Conservation (phyloP, 2,888 invertebrate species). For the Orchesella flavescens region DNA sequence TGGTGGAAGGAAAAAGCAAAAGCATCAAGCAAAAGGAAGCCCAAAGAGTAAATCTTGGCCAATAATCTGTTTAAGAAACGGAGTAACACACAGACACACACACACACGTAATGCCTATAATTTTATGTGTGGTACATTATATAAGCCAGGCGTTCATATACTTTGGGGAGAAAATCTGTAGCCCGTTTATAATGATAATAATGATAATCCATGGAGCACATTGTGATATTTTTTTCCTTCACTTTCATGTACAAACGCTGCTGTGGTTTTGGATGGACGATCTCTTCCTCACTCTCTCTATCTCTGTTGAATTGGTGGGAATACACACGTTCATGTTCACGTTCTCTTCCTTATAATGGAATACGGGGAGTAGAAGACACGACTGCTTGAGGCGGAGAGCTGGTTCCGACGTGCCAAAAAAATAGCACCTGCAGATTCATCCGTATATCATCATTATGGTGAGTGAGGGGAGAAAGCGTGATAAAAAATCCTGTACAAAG, state of each 20-base stretch:
- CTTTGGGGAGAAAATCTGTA: not conserved
- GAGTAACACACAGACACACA: not conserved
- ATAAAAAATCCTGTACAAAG: not conserved
- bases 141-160: not conserved
- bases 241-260: not conserved
- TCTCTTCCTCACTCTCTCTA: too few species aligned
- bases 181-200: not conserved
- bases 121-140: not conserved
- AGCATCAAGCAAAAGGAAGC: conserved; percentile 3
- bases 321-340: not conserved
- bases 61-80: conserved; percentile 18
- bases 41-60: conserved; percentile 12
- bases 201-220: conserved; percentile 24
- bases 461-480: conserved; percentile 73
- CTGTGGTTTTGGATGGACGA: not conserved
- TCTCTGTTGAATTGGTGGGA: too few species aligned
- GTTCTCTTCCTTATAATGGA: not conserved
- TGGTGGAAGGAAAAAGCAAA: conserved; percentile 5
- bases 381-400: conserved; percentile 87
- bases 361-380: conserved; percentile 80
- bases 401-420: conserved; percentile 90
- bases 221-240: conserved; percentile 8
- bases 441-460: conserved; percentile 93
- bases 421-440: conserved; percentile 87
- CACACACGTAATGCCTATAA: not conserved